Conservation (phyloP, 2,797 vertebrate species). For the Hephaestus fuliginosus region DNA sequence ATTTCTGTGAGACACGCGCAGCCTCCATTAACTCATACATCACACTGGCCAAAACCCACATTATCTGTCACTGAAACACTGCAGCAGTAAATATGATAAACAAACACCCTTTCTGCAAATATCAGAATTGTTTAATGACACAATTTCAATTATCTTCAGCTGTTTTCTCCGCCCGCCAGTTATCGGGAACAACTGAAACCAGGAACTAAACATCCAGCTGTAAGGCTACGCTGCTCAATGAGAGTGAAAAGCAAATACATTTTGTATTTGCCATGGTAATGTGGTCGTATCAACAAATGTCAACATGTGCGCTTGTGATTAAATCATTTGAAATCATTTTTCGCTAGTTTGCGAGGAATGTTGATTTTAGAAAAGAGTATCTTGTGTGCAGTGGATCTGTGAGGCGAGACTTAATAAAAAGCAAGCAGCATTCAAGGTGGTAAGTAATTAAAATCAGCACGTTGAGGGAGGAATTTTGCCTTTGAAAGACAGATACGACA, state of each 20-base stretch:
- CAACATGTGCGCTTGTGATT: conserved; percentile 40
- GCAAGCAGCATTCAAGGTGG: conserved; percentile 32
- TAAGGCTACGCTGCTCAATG: conserved; percentile 21
- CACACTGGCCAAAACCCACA: conserved; percentile 49
- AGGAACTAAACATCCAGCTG: conserved; percentile 30
- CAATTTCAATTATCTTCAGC: conserved; percentile 61
- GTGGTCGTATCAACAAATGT: conserved; percentile 31
- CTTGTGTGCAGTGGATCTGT: conserved; percentile 34
- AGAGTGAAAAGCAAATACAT: conserved; percentile 48
- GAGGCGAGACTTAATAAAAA: conserved; percentile 40
- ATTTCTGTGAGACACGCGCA: conserved; percentile 55
- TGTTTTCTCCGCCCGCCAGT: conserved; percentile 6
- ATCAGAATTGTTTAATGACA: conserved; percentile 59
- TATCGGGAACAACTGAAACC: conserved; percentile 37
- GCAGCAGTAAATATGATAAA: conserved; percentile 62
- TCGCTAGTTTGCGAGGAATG: conserved; percentile 17
- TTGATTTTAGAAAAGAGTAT: conserved; percentile 33
- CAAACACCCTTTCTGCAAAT: conserved; percentile 61
- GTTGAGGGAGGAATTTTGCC: conserved; percentile 15
- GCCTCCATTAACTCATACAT: conserved; percentile 65
- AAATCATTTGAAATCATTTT: conserved; percentile 30
- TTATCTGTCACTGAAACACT: conserved; percentile 62
- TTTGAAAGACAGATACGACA: conserved; percentile 8
- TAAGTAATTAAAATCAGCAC: conserved; percentile 46
- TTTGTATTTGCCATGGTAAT: conserved; percentile 40